Percentiles rank a stretch among this genome's conserved stretches.
Conservation (phyloP, 2,888 invertebrate genomes). For the Thera obeliscata region DNA sequence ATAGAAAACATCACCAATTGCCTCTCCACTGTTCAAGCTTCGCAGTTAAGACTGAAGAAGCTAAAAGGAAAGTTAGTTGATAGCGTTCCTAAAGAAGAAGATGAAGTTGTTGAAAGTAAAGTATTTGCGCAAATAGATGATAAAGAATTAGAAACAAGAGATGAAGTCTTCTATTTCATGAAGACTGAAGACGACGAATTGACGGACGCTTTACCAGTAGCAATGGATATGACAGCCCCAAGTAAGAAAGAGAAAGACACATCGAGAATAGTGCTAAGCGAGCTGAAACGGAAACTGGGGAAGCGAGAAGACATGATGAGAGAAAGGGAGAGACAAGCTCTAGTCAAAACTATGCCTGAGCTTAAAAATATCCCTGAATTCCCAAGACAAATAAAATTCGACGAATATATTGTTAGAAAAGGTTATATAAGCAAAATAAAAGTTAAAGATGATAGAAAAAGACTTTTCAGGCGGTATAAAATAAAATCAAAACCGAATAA, state of each 20-base stretch:
- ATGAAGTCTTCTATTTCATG: constrained; percentile 78
- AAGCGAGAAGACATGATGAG: constrained; percentile 79
- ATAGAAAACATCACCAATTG: constrained; percentile 69
- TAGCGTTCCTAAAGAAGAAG: constrained; percentile 44
- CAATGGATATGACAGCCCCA: constrained; percentile 64
- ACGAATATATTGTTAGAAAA: constrained; percentile 59
- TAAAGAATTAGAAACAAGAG: constrained; percentile 64
- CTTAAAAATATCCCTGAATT: constrained; percentile 72
- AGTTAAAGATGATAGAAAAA: constrained; percentile 42
- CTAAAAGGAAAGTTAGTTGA: constrained; percentile 60
- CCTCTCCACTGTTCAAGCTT: constrained; percentile 63
- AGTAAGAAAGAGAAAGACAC: constrained; percentile 71
- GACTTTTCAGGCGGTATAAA: constrained; percentile 48
- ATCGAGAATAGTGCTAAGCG: constrained; percentile 70
- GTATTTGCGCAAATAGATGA: constrained; percentile 67
- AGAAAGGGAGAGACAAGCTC: constrained; percentile 76
- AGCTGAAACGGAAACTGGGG: constrained; percentile 73
- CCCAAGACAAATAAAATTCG: constrained; percentile 70
- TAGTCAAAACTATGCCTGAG: constrained; percentile 78
- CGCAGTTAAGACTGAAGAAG: constrained; percentile 71
- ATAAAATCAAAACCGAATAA: constrained; percentile 41
- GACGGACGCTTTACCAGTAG: constrained; percentile 27
- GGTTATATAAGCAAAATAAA: constrained; percentile 67
- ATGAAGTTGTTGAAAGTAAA: constrained; percentile 49
- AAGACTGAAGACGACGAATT: constrained; percentile 70